phyloP scores from a whole-genome alignment of 2,888 invertebrate species.

The Macropis europaea region DNA sequence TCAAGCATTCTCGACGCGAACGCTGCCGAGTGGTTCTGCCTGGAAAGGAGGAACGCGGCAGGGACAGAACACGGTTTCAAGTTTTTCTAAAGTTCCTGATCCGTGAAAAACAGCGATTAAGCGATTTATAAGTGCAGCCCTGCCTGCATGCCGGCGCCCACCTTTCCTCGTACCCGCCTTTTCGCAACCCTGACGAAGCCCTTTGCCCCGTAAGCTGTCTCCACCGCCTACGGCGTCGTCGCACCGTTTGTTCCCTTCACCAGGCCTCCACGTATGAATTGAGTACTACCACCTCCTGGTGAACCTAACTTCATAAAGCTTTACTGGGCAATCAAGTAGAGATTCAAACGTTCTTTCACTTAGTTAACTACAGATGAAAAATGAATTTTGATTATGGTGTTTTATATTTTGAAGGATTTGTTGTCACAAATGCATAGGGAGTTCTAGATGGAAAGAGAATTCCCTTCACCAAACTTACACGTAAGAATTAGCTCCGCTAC shows the following conservation, averaged over 20 bases:
- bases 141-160: constrained; percentile 23
- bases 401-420: too few species aligned
- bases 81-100: constrained; percentile 71
- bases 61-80: constrained; percentile 39
- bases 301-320: constrained; percentile 12
- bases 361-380: too few species aligned
- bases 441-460: too few species aligned
- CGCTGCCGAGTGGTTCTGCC: constrained; percentile 18
- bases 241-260: constrained; percentile 44
- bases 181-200: constrained; percentile 9
- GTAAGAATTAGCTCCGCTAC: too few species aligned
- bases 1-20: constrained; percentile 66
- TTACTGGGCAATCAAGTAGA: not conserved
- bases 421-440: too few species aligned
- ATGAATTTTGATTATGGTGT: too few species aligned
- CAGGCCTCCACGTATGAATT: constrained; percentile 25
- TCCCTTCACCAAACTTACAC: too few species aligned
- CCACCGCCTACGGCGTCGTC: constrained; percentile 29
- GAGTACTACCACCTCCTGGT: constrained; percentile 2
- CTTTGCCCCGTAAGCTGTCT: constrained; percentile 27
- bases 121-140: constrained; percentile 68
- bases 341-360: not conserved
- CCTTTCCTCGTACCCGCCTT: not conserved
- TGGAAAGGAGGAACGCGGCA: not conserved
- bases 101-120: constrained; percentile 76